Conservation (phyloP, 2,113 vertebrate genomes). For the Craseonycteris thonglongyai region DNA sequence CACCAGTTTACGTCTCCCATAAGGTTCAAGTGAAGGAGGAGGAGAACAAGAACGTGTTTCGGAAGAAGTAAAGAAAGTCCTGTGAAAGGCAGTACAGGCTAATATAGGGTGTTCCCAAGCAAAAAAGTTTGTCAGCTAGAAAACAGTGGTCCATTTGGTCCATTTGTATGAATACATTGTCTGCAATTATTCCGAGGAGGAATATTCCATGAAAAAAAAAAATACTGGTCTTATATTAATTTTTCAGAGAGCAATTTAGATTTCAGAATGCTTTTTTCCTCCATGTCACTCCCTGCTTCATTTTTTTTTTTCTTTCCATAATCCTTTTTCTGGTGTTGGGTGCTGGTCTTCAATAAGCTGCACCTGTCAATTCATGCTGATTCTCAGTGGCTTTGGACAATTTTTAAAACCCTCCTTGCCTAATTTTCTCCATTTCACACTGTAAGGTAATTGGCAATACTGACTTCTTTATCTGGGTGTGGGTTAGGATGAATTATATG, state of each 20-base stretch:
- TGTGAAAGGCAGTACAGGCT: background rate
- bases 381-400: background rate
- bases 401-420: background rate
- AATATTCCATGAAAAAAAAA: background rate
- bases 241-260: background rate
- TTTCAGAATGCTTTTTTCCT: background rate
- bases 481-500: conserved; percentile 25
- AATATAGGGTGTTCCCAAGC: background rate
- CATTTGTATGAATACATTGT: background rate
- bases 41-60: background rate
- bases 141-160: background rate
- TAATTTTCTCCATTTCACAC: conserved; percentile 4
- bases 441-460: background rate
- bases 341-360: background rate
- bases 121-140: background rate
- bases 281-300: background rate
- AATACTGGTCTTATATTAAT: background rate
- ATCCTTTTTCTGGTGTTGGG: background rate
- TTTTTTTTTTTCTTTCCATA: background rate
- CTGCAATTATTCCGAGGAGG: conserved; percentile 4
- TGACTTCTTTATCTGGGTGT: background rate
- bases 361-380: background rate
- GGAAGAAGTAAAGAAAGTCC: background rate
- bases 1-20: background rate
- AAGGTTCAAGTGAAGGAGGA: background rate